Percentiles rank a stretch among this genome's conserved stretches.
Conservation (phyloP, 2,113 vertebrate species). For the Oryzias melastigma region DNA sequence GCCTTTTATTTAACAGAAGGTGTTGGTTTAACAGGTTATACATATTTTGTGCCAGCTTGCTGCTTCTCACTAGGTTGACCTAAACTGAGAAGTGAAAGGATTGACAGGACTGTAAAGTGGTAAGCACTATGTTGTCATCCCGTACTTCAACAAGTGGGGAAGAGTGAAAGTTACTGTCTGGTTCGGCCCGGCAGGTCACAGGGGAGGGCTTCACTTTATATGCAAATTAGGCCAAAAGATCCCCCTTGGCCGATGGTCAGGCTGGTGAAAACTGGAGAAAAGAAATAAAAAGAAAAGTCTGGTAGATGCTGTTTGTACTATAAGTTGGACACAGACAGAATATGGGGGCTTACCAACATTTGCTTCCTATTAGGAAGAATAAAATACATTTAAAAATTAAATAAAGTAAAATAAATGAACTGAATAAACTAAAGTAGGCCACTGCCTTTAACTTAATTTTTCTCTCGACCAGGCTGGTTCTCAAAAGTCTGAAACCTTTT, state of each 20-base stretch:
- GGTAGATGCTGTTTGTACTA: neutral
- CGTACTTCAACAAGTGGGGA: conserved; percentile 66
- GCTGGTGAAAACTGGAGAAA: conserved; percentile 46
- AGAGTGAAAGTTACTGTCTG: conserved; percentile 67
- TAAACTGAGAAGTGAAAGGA: conserved; percentile 54
- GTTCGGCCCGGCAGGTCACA: conserved; percentile 54
- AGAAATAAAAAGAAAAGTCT: conserved; percentile 40
- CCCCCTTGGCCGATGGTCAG: conserved; percentile 64
- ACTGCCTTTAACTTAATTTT: too few relatives aligned
- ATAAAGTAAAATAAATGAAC: too few relatives aligned
- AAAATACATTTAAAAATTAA: too few relatives aligned
- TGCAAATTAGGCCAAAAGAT: conserved; percentile 75
- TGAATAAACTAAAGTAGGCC: too few relatives aligned
- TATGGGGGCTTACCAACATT: conserved; percentile 10
- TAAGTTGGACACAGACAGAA: conserved; percentile 12
- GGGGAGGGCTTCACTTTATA: conserved; percentile 73
- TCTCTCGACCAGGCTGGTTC: too few relatives aligned
- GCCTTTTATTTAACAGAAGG: conserved; percentile 47
- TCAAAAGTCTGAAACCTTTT: too few relatives aligned
- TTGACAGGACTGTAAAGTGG: conserved; percentile 75
- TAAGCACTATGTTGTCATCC: conserved; percentile 62
- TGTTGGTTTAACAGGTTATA: conserved; percentile 45
- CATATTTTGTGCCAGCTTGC: conserved; percentile 68
- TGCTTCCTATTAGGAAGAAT: too few relatives aligned
- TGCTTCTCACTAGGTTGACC: conserved; percentile 66